Evolutionary conservation across 2,113 vertebrate species (phyloP), one percentile per base, ranked within the genome.

Genomic region (Sylvietta virens): DNA sequence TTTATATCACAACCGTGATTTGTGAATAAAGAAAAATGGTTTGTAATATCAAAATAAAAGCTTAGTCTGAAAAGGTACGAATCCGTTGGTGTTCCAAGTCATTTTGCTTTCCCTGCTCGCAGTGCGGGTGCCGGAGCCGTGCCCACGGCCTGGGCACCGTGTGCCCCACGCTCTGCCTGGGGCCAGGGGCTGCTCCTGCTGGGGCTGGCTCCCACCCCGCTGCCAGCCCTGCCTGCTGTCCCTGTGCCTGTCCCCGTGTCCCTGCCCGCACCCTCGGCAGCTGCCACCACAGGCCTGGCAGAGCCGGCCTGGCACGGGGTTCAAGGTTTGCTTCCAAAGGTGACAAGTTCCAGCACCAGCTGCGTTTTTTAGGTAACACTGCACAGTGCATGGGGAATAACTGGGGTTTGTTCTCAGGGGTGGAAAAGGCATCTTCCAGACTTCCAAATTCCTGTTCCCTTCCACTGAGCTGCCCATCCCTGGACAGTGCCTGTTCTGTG

Each of bases 1-100:
- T 98, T 98, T 98, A 98, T 98, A 98, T 98, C 98, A 98, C 98
- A 97, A 97, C 97, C 97, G 98, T 98, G 98, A 98, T 98, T 98
- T 98, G 98, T 98, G 98, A 98, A 98, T 98, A 98, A 98, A 98
- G 97, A 98, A 98, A 98, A 98, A 97, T 98, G 98, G 98, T 98
- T 98, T 98, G 98, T 98, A 98, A 98, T 98, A 98, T 98, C 97
- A 98, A 98, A 98, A 98, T 98, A 98, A 98, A 98, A 98, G 97
- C 97, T 98, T 98, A 98, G 98, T 98, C 98, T 98, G 97, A 98
- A 98, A 98, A 97, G 97, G 97, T 98, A 95, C 80, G 39, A 72
- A 31, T 77, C 93, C 47, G 10, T 80, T 81, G 81, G 94, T 96
- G 88, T 96, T 94, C 86, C 82, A 94, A 97, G 90, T 98, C 94